Evolutionary conservation across 2,888 invertebrate species (phyloP), one percentile per base, ranked within the genome.

Genomic region (Mylabris sibirica): DNA sequence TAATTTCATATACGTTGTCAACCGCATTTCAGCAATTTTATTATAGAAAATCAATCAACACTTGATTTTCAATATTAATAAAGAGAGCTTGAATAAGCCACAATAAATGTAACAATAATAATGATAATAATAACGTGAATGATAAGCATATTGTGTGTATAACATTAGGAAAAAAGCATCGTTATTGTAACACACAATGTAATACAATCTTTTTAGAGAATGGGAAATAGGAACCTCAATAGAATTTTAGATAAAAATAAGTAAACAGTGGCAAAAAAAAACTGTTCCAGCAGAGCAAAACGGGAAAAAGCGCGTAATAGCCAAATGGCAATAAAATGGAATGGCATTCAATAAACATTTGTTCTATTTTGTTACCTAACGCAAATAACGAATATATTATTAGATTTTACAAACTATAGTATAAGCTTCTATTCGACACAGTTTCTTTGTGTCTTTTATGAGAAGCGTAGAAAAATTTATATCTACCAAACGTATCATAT

Each of bases 191-290:
- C 1, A 53, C 9, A 22, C 11, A 53, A 53, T 22, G 9, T 22
- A 53, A 44, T n/a, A n/a, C 44, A 44, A 53, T 53, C 20, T 53
- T 53, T 53, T 22, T 53, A 20, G n/a, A 17, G n/a, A 4, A n/a
- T n/a, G 8, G 22, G 22, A 53, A 53, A 53, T 20, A 53, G 22
- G 8, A 20, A 20, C 49, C 0, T 53, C 49, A 53, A 53, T 22
- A 53, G 20, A 53, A 53, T 53, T 53, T 53, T 53, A 53, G 49
- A 53, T 20, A 53, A 53, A 53, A 44, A 38, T n/a, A 17, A 5
- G 38, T 3, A 44, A 44, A 44, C 4, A 44, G 17, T 17, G n/a
- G 8, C 44, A 44, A 44, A 44, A 38, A 38, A 38, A 44, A 17
- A 8, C 44, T 17, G 44, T n/a, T 44, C 1, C 2, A 12, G 44